Conservation (phyloP, 1,140 invertebrate species). For the Saccostrea glomerata region DNA sequence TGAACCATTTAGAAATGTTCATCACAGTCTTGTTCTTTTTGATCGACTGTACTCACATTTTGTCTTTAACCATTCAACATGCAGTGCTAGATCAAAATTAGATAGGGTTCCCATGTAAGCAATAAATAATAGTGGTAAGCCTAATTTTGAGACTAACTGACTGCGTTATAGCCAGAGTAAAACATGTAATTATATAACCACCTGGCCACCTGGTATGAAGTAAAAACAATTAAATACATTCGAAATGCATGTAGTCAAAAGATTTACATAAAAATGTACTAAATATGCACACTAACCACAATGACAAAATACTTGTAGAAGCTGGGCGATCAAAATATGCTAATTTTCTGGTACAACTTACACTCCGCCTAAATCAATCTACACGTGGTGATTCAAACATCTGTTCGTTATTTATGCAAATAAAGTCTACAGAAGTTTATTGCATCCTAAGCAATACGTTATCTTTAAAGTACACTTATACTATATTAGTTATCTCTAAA, state of each 20-base stretch:
- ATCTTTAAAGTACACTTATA: conserved; percentile 32
- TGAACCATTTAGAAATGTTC: no score
- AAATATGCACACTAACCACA: conserved; percentile 9
- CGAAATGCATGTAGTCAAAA: conserved; percentile 17
- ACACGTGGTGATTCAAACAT: not conserved
- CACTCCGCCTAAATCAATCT: conserved; percentile 29
- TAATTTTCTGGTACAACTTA: not conserved
- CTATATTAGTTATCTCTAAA: not conserved
- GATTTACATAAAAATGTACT: not conserved
- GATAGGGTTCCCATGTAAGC: no score
- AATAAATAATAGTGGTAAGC: not conserved
- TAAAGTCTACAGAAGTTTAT: conserved; percentile 20
- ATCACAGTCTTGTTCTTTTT: no score
- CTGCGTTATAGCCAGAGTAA: not conserved
- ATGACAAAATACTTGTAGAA: conserved; percentile 23
- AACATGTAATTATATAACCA: not conserved
- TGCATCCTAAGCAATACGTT: conserved; percentile 33
- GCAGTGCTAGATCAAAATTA: no score
- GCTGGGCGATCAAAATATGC: conserved; percentile 17
- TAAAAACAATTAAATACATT: not conserved
- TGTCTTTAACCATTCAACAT: no score
- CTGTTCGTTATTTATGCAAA: conserved; percentile 27
- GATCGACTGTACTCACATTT: no score
- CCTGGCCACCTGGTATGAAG: not conserved
- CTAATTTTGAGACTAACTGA: not conserved